A percentile compares a stretch with the other conserved stretches of the same genome.
These are phyloP conservation scores for Cephalopholis sonnerati DNA, from an alignment of 2,113 vertebrate genomes.

Conservation along the genomic window DNA sequence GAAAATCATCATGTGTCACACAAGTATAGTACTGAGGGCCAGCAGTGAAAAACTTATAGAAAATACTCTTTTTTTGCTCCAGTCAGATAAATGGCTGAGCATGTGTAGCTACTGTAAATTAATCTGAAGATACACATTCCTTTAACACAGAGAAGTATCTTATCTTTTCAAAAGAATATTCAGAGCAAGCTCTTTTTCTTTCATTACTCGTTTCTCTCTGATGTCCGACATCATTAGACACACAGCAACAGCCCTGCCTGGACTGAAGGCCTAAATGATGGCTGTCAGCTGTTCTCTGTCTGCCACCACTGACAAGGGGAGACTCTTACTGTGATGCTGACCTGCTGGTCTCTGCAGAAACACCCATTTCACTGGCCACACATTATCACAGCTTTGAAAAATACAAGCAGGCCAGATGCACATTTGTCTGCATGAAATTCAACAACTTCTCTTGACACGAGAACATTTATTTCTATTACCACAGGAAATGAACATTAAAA, in stretches of 20 bases:
- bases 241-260: conserved; percentile 19
- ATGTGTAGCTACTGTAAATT: conserved; percentile 2
- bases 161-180: conserved; percentile 8
- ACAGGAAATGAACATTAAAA: conserved; percentile 60
- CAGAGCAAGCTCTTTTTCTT: not conserved
- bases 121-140: not conserved
- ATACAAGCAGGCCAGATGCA: conserved; percentile 28
- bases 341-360: conserved; percentile 58
- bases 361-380: conserved; percentile 28
- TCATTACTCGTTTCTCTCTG: not conserved
- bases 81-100: conserved; percentile 4
- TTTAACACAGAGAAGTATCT: not conserved
- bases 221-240: conserved; percentile 43
- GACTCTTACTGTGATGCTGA: conserved; percentile 64
- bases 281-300: conserved; percentile 66
- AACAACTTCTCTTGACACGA: conserved; percentile 43
- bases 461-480: conserved; percentile 59
- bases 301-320: conserved; percentile 58
- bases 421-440: conserved; percentile 52
- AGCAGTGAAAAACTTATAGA: conserved; percentile 14
- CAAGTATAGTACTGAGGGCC: not conserved
- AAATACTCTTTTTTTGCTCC: not conserved
- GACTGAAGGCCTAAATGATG: conserved; percentile 34
- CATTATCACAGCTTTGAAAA: conserved; percentile 54
- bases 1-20: conserved; percentile 23